These are phyloP conservation scores for Lasioglossum figueresi DNA, from an alignment of 2,888 invertebrate genomes.

Conservation along the genomic window DNA sequence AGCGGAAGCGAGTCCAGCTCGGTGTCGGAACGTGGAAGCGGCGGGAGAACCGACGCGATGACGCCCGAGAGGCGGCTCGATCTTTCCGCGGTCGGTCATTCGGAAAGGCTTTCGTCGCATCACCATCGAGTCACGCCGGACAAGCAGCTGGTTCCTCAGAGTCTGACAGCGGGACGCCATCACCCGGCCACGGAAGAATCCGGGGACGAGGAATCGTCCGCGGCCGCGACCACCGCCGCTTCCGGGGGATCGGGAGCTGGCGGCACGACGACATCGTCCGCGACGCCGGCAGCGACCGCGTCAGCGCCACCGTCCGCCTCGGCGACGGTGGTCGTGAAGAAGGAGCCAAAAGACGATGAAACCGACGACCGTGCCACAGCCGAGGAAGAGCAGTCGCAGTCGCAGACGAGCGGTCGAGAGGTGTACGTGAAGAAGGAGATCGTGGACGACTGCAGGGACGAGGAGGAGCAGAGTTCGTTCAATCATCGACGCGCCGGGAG, in stretches of 20 bases:
- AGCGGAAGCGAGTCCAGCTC: constrained; percentile 96
- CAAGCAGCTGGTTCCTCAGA: constrained; percentile 80
- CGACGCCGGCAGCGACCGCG: constrained; percentile 85
- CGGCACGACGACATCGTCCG: constrained; percentile 85
- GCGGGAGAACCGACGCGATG: constrained; percentile 91
- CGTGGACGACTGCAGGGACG: constrained; percentile 86
- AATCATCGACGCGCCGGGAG: constrained; percentile 72
- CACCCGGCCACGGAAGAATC: constrained; percentile 79
- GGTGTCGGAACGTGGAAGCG: constrained; percentile 92
- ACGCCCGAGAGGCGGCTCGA: constrained; percentile 92
- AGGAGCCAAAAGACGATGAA: constrained; percentile 80
- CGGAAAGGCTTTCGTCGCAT: constrained; percentile 87
- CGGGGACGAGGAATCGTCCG: constrained; percentile 85
- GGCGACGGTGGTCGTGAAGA: constrained; percentile 85
- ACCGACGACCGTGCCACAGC: constrained; percentile 75
- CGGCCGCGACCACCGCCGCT: constrained; percentile 85
- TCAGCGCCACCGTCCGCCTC: constrained; percentile 85
- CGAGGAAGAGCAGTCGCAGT: constrained; percentile 81
- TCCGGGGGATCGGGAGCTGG: constrained; percentile 84
- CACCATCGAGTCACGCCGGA: constrained; percentile 84
- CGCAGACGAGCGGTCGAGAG: constrained; percentile 75
- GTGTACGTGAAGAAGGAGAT: constrained; percentile 88
- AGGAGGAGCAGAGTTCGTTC: constrained; percentile 80
- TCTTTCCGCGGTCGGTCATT: constrained; percentile 84
- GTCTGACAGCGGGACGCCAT: constrained; percentile 53